These are phyloP conservation scores for Drosophila asahinai DNA, from an alignment of 1,140 invertebrate genomes.

Conservation along the genomic window DNA sequence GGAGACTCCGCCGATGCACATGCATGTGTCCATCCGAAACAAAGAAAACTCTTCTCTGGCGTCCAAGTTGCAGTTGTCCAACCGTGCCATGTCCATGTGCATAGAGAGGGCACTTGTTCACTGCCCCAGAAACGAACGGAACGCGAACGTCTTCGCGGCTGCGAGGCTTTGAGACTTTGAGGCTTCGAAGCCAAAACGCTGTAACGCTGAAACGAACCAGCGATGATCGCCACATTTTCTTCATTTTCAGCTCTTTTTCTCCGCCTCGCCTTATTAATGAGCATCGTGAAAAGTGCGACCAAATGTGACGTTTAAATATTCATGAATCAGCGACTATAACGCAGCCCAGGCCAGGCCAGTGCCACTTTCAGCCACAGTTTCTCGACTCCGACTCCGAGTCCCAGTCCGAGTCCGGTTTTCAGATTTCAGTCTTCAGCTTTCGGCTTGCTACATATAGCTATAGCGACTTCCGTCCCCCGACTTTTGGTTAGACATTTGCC, in stretches of 20 bases:
- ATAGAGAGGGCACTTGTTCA: constrained; percentile 82
- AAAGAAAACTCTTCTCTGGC: constrained; percentile 74
- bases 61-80: constrained; percentile 63
- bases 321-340: constrained; percentile 80
- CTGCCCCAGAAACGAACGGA: constrained; percentile 77
- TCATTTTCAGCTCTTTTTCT: constrained; percentile 61
- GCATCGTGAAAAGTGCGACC: constrained; percentile 84
- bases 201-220: constrained; percentile 54
- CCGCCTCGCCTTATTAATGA: constrained; percentile 78
- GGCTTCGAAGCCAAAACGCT: constrained; percentile 37
- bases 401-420: not conserved
- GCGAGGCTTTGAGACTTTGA: constrained; percentile 5
- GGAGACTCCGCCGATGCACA: constrained; percentile 59
- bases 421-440: not conserved
- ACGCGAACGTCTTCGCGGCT: constrained; percentile 28
- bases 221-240: constrained; percentile 81
- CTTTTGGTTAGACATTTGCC: constrained; percentile 49
- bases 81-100: constrained; percentile 77
- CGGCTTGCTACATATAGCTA: constrained; percentile 5
- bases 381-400: not conserved
- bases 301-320: constrained; percentile 85
- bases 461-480: constrained; percentile 25
- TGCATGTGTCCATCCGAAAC: constrained; percentile 74
- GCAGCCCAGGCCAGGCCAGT: constrained; percentile 44
- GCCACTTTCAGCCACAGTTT: constrained; percentile 30